Evolutionary conservation across 1,140 invertebrate genomes (phyloP), one percentile per base, ranked within the genome.

Genomic region (Temnothorax curvispinosus): DNA sequence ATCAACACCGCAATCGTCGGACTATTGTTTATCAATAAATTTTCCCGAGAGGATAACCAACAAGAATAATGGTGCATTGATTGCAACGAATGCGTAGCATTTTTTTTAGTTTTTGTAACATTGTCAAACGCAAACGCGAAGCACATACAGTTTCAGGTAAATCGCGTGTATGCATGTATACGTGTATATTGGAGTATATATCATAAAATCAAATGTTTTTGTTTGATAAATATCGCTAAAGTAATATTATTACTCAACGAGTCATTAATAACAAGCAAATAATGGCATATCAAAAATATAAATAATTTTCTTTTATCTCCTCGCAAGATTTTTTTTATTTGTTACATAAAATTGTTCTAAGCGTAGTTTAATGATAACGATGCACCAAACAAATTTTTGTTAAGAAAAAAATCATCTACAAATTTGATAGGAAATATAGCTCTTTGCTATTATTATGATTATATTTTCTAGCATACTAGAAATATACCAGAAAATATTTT

Each of bases 1-100:
- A 80, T 80, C 77, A 69, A 80, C 54, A 8, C 77, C 62, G 18
- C 62, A 69, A 80, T 47, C 32, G 44, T 50, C 32, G n/a, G 62
- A 54, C 47, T 80, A 69, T 80, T 80, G 77, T 69, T 80, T 80
- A 80, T 67, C 77, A 38, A 80, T 80, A 69, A 80, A 80, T 54
- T 80, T 69, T 69, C 35, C 58, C 62, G 32, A 69, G 62, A 27
- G 62, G 35, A 80, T 80, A 80, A 52, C 77, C 44, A 54, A 80
- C 32, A 67, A 80, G 77, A 80, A 80, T 80, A 69, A 80, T 69
- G 32, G 62, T 80, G 18, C 32, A 80, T 80, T 80, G 77, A 80
- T 80, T 80, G 62, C 41, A n/a, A 77, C 41, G 41, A 77, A 62
- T 35, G 58, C 47, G n/a, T 65, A 18, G 6, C 76, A 38, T 38